Percentiles rank a stretch among this genome's conserved stretches.
phyloP scores from a whole-genome alignment of 2,113 vertebrate genomes.

The Pogona vitticeps region DNA sequence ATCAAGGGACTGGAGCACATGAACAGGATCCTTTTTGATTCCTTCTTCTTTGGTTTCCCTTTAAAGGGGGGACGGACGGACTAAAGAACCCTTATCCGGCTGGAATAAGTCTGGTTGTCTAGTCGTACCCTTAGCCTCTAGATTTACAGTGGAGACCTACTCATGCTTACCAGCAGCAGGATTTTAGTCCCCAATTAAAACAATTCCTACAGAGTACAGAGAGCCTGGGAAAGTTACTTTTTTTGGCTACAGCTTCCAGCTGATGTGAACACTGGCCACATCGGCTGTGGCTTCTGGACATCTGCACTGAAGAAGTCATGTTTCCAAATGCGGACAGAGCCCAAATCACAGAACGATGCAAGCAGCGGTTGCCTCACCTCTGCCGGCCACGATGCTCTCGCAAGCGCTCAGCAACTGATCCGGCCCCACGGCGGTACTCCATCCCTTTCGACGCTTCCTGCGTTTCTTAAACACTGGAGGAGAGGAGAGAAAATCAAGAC shows the following conservation, averaged over 20 bases:
- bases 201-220: background rate
- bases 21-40: too few relatives aligned
- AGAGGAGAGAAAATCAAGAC: background rate
- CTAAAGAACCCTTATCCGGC: too few relatives aligned
- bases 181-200: too few relatives aligned
- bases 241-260: background rate
- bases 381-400: slow-evolving; percentile 85
- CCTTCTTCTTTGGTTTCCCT: too few relatives aligned
- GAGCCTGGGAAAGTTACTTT: background rate
- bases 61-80: too few relatives aligned
- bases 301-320: background rate
- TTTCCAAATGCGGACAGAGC: background rate
- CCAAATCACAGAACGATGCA: too few relatives aligned
- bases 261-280: background rate
- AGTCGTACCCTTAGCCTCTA: too few relatives aligned
- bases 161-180: too few relatives aligned
- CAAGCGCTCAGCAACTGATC: slow-evolving; percentile 86
- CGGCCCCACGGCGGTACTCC: slow-evolving; percentile 84
- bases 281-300: background rate
- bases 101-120: too few relatives aligned
- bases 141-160: too few relatives aligned
- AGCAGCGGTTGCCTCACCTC: slow-evolving; percentile 75
- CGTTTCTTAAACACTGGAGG: slow-evolving; percentile 86
- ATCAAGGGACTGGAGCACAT: too few relatives aligned
- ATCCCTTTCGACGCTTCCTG: slow-evolving; percentile 79